Conservation (phyloP, 1,140 invertebrate genomes). For the Zaprionus ghesquierei region DNA sequence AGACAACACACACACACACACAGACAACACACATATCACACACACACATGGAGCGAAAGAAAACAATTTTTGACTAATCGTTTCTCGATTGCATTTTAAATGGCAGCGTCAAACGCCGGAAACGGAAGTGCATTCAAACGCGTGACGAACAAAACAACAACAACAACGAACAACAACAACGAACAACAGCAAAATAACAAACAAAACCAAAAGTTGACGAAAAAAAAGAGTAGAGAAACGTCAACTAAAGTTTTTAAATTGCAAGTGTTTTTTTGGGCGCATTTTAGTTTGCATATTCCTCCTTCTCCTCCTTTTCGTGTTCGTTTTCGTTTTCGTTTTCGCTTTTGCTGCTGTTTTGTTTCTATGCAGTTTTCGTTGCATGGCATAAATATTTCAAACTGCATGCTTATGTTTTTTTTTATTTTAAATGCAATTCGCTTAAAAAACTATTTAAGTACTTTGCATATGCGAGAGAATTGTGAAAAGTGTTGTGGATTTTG, state of each 20-base stretch:
- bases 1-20: not conserved
- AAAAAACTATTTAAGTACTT: not conserved
- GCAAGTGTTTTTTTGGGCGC: not conserved
- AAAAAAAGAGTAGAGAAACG: not conserved
- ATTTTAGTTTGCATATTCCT: too few species aligned
- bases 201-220: not conserved
- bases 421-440: not conserved
- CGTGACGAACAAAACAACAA: constrained; percentile 6
- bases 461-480: not conserved
- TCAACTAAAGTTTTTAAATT: not conserved
- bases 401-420: not conserved
- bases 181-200: not conserved
- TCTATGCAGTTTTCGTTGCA: not conserved
- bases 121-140: constrained; percentile 60
- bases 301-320: not conserved
- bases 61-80: constrained; percentile 63
- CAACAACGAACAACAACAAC: not conserved
- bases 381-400: not conserved
- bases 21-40: not conserved
- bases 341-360: not conserved
- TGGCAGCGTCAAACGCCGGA: constrained; percentile 47
- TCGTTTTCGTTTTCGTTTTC: not conserved
- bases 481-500: not conserved
- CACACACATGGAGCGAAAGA: constrained; percentile 25
- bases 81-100: constrained; percentile 64